phyloP scores from a whole-genome alignment of 1,140 invertebrate species.

The Macrosteles quadrilineatus region DNA sequence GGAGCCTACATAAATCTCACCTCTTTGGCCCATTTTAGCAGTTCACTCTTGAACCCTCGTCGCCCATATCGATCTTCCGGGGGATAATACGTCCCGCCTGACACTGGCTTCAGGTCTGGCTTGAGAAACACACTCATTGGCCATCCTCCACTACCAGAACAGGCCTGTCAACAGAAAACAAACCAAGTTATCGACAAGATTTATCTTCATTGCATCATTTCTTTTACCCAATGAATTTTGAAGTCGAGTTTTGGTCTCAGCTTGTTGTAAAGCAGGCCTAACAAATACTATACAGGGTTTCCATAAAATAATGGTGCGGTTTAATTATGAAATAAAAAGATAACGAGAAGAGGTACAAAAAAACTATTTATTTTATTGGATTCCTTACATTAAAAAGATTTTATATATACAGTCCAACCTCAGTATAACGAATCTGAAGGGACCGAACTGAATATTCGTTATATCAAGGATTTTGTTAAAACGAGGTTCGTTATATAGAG shows the following conservation, averaged over 20 bases:
- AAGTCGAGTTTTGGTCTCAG: background rate
- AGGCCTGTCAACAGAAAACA: constrained; percentile 61
- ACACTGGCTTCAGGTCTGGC: constrained; percentile 82
- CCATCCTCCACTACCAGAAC: constrained; percentile 82
- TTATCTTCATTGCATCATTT: background rate
- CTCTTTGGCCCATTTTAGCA: constrained; percentile 66
- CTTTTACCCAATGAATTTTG: background rate
- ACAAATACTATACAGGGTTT: no score
- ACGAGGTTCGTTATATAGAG: no score
- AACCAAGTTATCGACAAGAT: constrained; percentile 31
- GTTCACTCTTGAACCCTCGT: constrained; percentile 78
- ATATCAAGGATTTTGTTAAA: no score
- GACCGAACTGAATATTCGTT: no score
- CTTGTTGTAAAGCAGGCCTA: background rate
- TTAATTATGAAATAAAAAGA: no score
- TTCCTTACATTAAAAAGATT: no score
- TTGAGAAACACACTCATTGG: constrained; percentile 95
- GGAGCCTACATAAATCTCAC: constrained; percentile 43
- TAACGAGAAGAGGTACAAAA: no score
- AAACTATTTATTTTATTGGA: no score
- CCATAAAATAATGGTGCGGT: no score
- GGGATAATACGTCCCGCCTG: constrained; percentile 82
- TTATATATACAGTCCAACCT: no score
- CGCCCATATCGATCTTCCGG: constrained; percentile 72
- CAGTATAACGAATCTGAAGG: no score